Evolutionary conservation across 2,113 vertebrate species (phyloP).

Genomic region (Phrynocephalus versicolor): DNA sequence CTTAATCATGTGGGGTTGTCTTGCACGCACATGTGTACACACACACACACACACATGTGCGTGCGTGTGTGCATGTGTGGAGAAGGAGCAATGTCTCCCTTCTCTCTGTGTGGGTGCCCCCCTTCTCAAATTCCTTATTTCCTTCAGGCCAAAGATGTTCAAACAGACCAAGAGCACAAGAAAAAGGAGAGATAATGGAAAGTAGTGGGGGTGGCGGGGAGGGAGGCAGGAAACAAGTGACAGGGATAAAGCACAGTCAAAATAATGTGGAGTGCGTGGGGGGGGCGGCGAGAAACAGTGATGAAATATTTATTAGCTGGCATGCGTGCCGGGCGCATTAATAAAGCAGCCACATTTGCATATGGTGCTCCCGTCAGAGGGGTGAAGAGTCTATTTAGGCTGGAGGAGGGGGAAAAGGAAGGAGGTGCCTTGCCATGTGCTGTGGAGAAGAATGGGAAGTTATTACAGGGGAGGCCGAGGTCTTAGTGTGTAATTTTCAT

Average conservation of each 20-base stretch:
- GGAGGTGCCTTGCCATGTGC: neutral
- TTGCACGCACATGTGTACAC: no score
- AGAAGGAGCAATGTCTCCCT: neutral
- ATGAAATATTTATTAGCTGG: slow-evolving; percentile 74
- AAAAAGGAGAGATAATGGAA: slow-evolving; percentile 30
- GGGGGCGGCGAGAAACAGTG: slow-evolving; percentile 47
- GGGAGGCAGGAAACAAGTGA: slow-evolving; percentile 67
- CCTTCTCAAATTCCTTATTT: slow-evolving; percentile 56
- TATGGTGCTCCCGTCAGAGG: slow-evolving; percentile 37
- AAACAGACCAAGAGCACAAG: slow-evolving; percentile 63
- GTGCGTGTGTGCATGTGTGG: neutral
- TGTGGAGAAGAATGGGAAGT: neutral
- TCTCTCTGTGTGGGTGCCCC: slow-evolving; percentile 44
- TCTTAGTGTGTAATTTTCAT: neutral
- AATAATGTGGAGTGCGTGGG: neutral
- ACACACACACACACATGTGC: no score
- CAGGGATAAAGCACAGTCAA: slow-evolving; percentile 59
- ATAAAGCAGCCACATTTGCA: slow-evolving; percentile 66
- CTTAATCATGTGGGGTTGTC: neutral
- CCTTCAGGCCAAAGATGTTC: slow-evolving; percentile 58
- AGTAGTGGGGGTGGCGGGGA: no score
- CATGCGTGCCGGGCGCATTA: slow-evolving; percentile 63
- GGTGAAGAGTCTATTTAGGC: slow-evolving; percentile 44
- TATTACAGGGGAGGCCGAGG: neutral
- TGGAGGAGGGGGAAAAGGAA: slow-evolving; percentile 21